Evolutionary conservation across 2,113 vertebrate species (phyloP).

Genomic region (Hippocampus zosterae): DNA sequence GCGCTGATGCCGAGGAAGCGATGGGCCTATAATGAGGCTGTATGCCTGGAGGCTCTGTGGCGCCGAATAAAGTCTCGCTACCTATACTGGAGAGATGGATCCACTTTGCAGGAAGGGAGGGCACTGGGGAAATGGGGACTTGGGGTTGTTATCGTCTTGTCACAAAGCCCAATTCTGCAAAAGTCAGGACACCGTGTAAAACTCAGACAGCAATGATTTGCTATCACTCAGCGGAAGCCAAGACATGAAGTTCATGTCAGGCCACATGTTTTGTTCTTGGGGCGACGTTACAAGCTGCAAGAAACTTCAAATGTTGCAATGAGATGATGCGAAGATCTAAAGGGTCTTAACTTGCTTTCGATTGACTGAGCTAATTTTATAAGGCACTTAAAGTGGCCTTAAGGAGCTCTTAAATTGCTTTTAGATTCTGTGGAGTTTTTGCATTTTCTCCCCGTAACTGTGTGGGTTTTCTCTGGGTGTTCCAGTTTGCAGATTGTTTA

Average conservation of each 20-base stretch:
- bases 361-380: no score
- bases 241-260: background rate
- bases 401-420: no score
- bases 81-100: slow-evolving; percentile 9
- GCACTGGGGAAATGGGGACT: background rate
- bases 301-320: no score
- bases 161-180: background rate
- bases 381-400: no score
- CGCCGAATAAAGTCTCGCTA: slow-evolving; percentile 34
- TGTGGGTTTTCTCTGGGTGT: no score
- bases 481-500: background rate
- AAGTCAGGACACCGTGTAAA: background rate
- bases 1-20: slow-evolving; percentile 47
- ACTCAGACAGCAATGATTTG: slow-evolving; percentile 1
- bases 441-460: no score
- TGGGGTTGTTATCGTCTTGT: background rate
- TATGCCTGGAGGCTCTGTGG: slow-evolving; percentile 45
- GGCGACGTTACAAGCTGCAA: background rate
- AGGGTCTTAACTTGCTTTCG: no score
- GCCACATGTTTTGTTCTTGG: background rate
- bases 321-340: no score
- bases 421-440: no score
- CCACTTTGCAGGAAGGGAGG: background rate
- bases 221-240: background rate
- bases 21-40: slow-evolving; percentile 54